Conservation (phyloP, 1,140 invertebrate species). For the Orussus abietinus region DNA sequence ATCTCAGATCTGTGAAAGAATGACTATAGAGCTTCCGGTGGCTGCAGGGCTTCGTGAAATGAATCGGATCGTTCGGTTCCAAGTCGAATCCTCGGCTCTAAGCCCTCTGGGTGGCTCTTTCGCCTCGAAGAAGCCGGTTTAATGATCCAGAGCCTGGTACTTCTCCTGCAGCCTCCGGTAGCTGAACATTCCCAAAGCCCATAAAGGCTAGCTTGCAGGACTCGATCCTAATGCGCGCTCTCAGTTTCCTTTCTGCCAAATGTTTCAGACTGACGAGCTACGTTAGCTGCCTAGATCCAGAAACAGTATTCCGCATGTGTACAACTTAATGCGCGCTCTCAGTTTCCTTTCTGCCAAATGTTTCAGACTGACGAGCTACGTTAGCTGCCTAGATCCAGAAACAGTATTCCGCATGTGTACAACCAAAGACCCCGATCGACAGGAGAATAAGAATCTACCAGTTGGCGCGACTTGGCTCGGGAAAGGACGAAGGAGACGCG, state of each 20-base stretch:
- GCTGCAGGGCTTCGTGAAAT: no score
- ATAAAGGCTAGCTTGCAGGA: no score
- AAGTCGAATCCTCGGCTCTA: no score
- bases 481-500: background rate
- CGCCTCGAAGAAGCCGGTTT: no score
- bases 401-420: conserved; percentile 36
- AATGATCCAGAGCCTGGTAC: no score
- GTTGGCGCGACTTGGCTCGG: conserved; percentile 10
- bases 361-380: conserved; percentile 25
- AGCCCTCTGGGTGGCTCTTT: no score
- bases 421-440: conserved; percentile 30
- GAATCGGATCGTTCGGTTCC: no score
- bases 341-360: conserved; percentile 16
- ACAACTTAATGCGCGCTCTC: background rate
- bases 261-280: conserved; percentile 8
- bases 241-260: conserved; percentile 15
- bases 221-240: conserved; percentile 6
- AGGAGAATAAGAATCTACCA: conserved; percentile 12
- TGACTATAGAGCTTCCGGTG: no score
- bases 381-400: conserved; percentile 21
- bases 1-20: no score
- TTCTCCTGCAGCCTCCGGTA: no score
- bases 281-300: conserved; percentile 1
- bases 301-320: background rate
- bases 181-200: no score